These are phyloP conservation scores for Luidia sarsii DNA, from an alignment of 53 echinoderm and acorn worm genomes.

Conservation along the genomic window DNA sequence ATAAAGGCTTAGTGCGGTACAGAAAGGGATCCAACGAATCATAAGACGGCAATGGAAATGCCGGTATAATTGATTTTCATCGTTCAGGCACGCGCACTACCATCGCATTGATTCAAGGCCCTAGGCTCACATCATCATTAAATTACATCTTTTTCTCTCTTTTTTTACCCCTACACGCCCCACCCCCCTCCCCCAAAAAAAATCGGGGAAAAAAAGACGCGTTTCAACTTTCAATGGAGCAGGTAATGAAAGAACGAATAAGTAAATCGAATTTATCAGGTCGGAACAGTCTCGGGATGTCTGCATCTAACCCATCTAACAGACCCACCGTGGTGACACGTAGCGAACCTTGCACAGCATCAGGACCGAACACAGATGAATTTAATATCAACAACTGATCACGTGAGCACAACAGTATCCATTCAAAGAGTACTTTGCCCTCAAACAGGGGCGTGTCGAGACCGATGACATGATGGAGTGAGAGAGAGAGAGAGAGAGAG, in stretches of 20 bases:
- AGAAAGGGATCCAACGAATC: background rate
- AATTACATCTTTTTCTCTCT: too few species aligned
- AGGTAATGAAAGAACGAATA: conserved; percentile 19
- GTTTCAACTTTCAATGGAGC: background rate
- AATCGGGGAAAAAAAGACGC: conserved; percentile 7
- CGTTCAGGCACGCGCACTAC: conserved; percentile 32
- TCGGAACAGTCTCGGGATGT: background rate
- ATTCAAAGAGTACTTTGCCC: conserved; percentile 49
- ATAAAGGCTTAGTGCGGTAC: background rate
- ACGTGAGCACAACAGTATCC: conserved; percentile 41
- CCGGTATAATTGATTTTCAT: too few species aligned
- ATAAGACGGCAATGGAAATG: too few species aligned
- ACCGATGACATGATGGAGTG: too few species aligned
- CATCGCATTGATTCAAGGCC: conserved; percentile 18
- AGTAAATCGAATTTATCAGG: conserved; percentile 30
- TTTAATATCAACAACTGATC: conserved; percentile 50
- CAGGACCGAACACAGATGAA: conserved; percentile 2
- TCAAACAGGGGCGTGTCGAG: conserved; percentile 40
- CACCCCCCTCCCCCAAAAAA: background rate
- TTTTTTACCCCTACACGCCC: too few species aligned
- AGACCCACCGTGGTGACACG: background rate
- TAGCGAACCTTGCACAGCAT: background rate
- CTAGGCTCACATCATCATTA: conserved; percentile 27
- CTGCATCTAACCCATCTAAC: background rate
- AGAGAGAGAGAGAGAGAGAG: background rate